Base-by-base conservation (phyloP, 2,888 invertebrate genomes). In the Synergus umbraculus region DNA sequence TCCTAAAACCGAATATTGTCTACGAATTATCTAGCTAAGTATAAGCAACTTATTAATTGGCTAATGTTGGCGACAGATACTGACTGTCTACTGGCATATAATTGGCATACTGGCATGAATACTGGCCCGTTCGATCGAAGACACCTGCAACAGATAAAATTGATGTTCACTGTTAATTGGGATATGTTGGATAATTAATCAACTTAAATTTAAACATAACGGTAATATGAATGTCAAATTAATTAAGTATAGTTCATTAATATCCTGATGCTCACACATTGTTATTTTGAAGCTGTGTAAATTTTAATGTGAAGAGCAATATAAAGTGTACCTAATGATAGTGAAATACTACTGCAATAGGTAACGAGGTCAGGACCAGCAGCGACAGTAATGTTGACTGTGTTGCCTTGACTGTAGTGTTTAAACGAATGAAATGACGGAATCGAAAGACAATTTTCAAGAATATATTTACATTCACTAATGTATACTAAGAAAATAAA, bases 21-120 rank as follows among this genome's bases (percentile, higher is more conserved):
- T 60, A 60, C 10, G 79, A 87, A 88, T 89, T 87, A 81, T 82
- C 88, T 89, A 88, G 78, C 88, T 89, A 88, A 86, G 9, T n/a
- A 22, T 41, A 73, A 60, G 83, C 87, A 86, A 87, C 84, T 88
- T 87, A 87, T 87, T 85, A 87, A 88, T 88, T 88, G 86, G 86
- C 87, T 90, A 89, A 84, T 84, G 83, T 79, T 83, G 83, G 85
- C 83, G 85, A 86, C 84, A 85, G 85, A 84, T 87, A 90, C 89
- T 90, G 89, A 88, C 88, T 87, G 85, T 89, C 86, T 89, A 90
- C 91, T 91, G 91, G 91, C 91, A 86, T 89, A 84, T 86, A 87
- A 87, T 90, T 89, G 87, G 86, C 88, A 88, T 91, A 91, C 91
- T 91, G 92, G 91, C 92, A 89, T 90, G 84, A 90, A 91, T 92